phyloP scores from a whole-genome alignment of 2,888 invertebrate genomes.

The Pocota personata region DNA sequence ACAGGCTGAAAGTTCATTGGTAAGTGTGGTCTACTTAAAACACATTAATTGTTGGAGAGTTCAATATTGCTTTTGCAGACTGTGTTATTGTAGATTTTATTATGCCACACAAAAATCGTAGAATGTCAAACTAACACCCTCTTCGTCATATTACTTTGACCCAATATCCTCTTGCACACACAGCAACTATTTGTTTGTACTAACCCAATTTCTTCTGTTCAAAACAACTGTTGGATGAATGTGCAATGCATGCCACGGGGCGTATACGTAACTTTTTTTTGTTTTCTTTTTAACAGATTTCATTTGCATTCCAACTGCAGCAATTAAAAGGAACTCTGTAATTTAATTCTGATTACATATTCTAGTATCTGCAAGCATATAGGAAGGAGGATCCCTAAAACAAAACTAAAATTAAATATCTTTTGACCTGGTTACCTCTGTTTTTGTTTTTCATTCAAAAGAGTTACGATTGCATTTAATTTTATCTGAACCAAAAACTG shows the following conservation, averaged over 20 bases:
- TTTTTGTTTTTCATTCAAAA: background rate
- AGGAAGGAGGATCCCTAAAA: background rate
- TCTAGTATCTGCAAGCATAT: background rate
- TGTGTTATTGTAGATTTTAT: background rate
- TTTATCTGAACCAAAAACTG: background rate
- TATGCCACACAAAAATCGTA: background rate
- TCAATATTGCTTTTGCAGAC: background rate
- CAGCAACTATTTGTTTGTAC: background rate
- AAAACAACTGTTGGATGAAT: background rate
- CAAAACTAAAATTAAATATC: constrained; percentile 5
- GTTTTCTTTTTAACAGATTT: background rate
- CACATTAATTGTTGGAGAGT: no score
- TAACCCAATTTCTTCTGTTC: background rate
- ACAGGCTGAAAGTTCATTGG: no score
- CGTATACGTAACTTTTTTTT: constrained; percentile 54
- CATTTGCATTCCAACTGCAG: background rate
- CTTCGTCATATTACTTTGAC: background rate
- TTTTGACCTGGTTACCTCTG: background rate
- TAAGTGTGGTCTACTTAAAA: no score
- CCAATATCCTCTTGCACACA: background rate
- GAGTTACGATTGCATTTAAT: background rate
- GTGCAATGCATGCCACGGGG: background rate
- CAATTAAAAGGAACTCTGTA: background rate
- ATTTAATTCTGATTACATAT: background rate
- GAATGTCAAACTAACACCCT: background rate